Base-by-base conservation (phyloP, 2,113 vertebrate species). In the Oenanthe melanoleuca region DNA sequence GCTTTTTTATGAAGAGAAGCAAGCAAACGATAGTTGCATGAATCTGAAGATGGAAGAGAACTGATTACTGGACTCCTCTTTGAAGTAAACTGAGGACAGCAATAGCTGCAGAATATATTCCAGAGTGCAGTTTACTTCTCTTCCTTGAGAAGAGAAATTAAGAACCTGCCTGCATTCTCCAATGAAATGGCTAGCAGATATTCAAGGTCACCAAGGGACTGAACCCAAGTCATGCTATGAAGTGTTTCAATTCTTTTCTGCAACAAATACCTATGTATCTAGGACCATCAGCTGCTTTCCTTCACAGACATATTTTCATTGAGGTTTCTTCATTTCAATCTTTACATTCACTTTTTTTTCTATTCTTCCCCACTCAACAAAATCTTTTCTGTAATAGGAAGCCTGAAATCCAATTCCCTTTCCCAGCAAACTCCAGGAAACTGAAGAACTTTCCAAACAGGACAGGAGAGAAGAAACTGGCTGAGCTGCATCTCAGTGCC, bases 401-500 rank as follows among this genome's bases (percentile, higher is more conserved):
- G 37, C n/a, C 52, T 66, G 52, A 74, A 87, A 74, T 60, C 12
- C 40, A 93, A 17, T 12, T 73, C 22, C n/a, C 18, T 50, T 70
- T 78, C 14, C 22, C 2, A 4, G 9, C n/a, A 40, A 85, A 66
- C 19, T 19, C 5, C 9, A 61, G 40, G n/a, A 47, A 77, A 50
- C 12, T 31, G 44, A 80, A 63, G 44, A 70, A 33, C 26, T 25
- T 74, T 47, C 20, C 19, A 53, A 66, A 22, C 0, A 1, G 33
- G 19, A 33, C 37, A 57, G 71, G 37, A 20, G 19, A 9, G 23
- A 63, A 24, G 57, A 0, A 2, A 22, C 11, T 2, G 4, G 16
- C 69, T 45, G 59, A 29, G 42, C 19, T 0, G 0, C 0, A 0
- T 6, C 56, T 37, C 7, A 0, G 47, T 14, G 34, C 47, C 6